These are phyloP conservation scores for Andrena fulva DNA, from an alignment of 2,888 invertebrate species.

Conservation along the genomic window DNA sequence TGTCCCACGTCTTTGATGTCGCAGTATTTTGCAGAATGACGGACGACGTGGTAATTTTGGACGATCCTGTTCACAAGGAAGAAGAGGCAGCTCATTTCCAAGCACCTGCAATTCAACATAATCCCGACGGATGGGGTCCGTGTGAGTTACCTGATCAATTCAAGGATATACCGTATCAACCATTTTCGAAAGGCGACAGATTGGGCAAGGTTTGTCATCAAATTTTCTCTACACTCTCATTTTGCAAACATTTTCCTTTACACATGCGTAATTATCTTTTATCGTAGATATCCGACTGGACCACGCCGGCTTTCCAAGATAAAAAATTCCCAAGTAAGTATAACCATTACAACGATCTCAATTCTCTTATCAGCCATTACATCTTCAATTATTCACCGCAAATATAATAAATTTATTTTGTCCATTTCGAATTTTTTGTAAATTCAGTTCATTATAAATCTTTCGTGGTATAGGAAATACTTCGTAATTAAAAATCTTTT, in stretches of 20 bases:
- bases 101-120: conserved; percentile 92
- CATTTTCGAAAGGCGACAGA: conserved; percentile 99
- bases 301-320: conserved; percentile 95
- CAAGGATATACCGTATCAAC: conserved; percentile 99
- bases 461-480: background rate
- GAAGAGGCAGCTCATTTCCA: conserved; percentile 89
- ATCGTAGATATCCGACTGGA: conserved; percentile 96
- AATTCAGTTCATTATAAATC: background rate
- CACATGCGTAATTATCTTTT: conserved; percentile 19
- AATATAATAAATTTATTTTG: background rate
- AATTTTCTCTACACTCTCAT: background rate
- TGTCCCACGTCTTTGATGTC: conserved; percentile 14
- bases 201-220: conserved; percentile 93
- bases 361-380: background rate
- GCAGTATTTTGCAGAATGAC: conserved; percentile 49
- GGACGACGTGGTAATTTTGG: conserved; percentile 65
- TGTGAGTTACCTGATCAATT: conserved; percentile 97
- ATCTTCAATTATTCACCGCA: background rate
- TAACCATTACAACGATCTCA: conserved; percentile 9
- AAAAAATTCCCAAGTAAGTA: conserved; percentile 95
- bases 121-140: conserved; percentile 98
- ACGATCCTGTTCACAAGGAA: conserved; percentile 77
- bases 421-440: background rate
- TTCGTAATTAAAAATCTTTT: background rate
- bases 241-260: conserved; percentile 16